A percentile compares a stretch with the other conserved stretches of the same genome.
phyloP scores from a whole-genome alignment of 1,140 invertebrate species.

The Drosophila pseudoobscura region DNA sequence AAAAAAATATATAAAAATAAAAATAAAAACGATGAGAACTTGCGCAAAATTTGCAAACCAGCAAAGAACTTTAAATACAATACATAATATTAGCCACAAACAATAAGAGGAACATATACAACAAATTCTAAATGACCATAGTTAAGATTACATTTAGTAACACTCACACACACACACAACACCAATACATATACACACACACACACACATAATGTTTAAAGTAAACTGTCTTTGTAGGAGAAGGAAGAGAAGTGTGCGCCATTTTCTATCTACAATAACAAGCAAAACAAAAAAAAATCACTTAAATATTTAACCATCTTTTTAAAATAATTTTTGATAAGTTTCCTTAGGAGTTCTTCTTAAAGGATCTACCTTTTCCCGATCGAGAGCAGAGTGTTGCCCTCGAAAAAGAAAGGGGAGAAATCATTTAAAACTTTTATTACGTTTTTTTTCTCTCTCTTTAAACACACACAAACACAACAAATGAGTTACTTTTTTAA shows the following conservation, averaged over 20 bases:
- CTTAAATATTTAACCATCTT: slow-evolving; percentile 47
- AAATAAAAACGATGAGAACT: slow-evolving; percentile 52
- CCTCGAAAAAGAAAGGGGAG: slow-evolving; percentile 30
- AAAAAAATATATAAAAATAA: slow-evolving; percentile 15
- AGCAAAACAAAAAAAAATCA: slow-evolving; percentile 39
- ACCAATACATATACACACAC: slow-evolving; percentile 38
- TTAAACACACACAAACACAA: slow-evolving; percentile 69
- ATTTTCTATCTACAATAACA: slow-evolving; percentile 72
- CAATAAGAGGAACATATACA: slow-evolving; percentile 70
- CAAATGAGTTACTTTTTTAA: slow-evolving; percentile 49
- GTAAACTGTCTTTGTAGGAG: slow-evolving; percentile 65
- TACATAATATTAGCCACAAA: slow-evolving; percentile 68
- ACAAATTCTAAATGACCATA: slow-evolving; percentile 80
- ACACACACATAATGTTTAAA: slow-evolving; percentile 57
- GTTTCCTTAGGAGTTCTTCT: slow-evolving; percentile 50
- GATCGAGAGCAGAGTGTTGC: slow-evolving; percentile 41
- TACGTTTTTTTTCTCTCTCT: slow-evolving; percentile 38
- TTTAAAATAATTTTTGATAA: slow-evolving; percentile 52
- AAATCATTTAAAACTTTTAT: slow-evolving; percentile 45
- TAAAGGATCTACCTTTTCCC: slow-evolving; percentile 31
- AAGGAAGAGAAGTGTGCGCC: slow-evolving; percentile 67
- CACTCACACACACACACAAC: slow-evolving; percentile 44
- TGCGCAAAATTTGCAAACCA: slow-evolving; percentile 77
- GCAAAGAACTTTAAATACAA: slow-evolving; percentile 76
- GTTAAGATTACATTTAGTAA: slow-evolving; percentile 78